Evolutionary conservation across 2,797 vertebrate genomes (phyloP).

Genomic region (Cetoscarus ocellatus): DNA sequence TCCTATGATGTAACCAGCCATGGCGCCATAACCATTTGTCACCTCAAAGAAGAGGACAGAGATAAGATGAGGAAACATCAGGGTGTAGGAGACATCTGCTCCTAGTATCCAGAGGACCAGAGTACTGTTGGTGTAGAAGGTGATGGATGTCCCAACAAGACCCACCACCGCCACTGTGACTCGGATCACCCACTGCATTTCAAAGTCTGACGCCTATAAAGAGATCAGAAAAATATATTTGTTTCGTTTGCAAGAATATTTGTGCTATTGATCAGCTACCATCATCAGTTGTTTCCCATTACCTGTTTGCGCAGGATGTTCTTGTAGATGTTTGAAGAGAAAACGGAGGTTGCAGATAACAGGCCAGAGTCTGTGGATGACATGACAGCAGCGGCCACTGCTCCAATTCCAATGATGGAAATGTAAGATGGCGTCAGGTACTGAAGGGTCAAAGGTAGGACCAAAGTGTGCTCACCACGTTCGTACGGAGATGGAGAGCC

Average conservation of each 20-base stretch:
- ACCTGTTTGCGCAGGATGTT: constrained; percentile 62
- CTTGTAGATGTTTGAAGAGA: constrained; percentile 71
- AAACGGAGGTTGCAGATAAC: constrained; percentile 69
- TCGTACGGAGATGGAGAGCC: constrained; percentile 38
- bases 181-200: constrained; percentile 81
- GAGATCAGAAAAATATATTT: background rate
- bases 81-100: constrained; percentile 78
- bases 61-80: constrained; percentile 85
- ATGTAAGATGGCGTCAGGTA: constrained; percentile 58
- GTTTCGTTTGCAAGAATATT: background rate
- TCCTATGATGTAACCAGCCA: constrained; percentile 37
- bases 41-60: constrained; percentile 78
- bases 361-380: constrained; percentile 76
- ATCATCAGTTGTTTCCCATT: background rate
- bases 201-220: constrained; percentile 78
- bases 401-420: constrained; percentile 65
- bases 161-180: constrained; percentile 76
- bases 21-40: constrained; percentile 77
- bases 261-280: background rate
- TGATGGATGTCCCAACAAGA: constrained; percentile 66
- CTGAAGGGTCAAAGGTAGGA: constrained; percentile 57
- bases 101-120: constrained; percentile 82
- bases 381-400: constrained; percentile 73
- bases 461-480: constrained; percentile 44
- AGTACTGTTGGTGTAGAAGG: constrained; percentile 73